Conservation (phyloP, 2,113 vertebrate species). For the Fregata magnificens region DNA sequence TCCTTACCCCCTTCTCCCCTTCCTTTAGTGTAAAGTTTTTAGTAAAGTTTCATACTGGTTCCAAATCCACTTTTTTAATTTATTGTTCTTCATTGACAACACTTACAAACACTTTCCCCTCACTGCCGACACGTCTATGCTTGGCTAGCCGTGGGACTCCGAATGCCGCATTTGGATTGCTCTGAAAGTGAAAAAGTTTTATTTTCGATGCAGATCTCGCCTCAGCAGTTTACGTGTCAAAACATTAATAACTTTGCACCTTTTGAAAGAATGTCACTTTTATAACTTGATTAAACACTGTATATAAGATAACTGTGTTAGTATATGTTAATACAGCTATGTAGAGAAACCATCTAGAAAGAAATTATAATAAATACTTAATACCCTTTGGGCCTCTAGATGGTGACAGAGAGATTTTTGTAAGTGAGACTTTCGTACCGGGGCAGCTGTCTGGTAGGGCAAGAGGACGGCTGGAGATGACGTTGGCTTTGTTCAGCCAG, state of each 20-base stretch:
- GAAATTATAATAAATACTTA: constrained; percentile 49
- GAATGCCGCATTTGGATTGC: neutral
- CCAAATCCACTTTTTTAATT: neutral
- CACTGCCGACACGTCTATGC: neutral
- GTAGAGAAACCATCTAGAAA: constrained; percentile 26
- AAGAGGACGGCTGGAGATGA: neutral
- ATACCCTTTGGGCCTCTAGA: constrained; percentile 8
- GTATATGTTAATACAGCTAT: constrained; percentile 52
- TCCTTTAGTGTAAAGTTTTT: neutral
- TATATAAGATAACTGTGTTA: constrained; percentile 60
- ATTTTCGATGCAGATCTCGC: constrained; percentile 3
- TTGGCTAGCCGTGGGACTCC: neutral
- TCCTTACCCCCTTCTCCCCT: neutral
- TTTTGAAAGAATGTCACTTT: constrained; percentile 66
- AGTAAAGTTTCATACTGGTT: neutral
- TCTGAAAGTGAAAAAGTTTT: neutral
- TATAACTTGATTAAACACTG: constrained; percentile 69
- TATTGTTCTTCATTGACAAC: neutral
- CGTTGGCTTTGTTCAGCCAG: neutral
- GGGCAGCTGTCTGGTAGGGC: neutral
- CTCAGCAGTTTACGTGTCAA: constrained; percentile 46
- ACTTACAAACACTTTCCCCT: neutral
- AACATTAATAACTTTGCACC: constrained; percentile 66
- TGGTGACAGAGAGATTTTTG: neutral
- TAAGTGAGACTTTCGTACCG: neutral